phyloP scores from a whole-genome alignment of 2,797 vertebrate species.

The Acanthurus lineatus region DNA sequence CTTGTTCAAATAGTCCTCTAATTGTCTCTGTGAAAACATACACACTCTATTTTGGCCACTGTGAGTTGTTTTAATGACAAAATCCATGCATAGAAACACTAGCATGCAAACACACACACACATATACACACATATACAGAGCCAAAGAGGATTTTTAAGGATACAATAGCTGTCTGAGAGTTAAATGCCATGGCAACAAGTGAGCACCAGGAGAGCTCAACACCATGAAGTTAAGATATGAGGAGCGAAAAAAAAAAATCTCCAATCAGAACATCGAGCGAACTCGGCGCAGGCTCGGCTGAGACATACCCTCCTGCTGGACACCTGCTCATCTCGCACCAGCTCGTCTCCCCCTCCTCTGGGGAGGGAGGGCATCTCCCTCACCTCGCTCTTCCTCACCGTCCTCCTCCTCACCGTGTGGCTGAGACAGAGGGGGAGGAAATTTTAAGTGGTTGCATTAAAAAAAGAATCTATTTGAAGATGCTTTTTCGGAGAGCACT shows the following conservation, averaged over 20 bases:
- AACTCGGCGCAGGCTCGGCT: conserved; percentile 28
- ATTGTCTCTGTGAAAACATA: conserved; percentile 91
- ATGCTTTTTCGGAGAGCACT: background rate
- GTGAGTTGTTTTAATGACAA: conserved; percentile 49
- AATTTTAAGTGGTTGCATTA: background rate
- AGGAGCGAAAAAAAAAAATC: conserved; percentile 4
- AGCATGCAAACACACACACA: conserved; percentile 3
- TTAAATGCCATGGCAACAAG: conserved; percentile 60
- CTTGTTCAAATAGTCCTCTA: conserved; percentile 97
- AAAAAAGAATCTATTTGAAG: background rate
- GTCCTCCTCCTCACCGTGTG: conserved; percentile 96
- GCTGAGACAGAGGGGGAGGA: conserved; percentile 75
- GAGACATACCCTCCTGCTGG: conserved; percentile 90
- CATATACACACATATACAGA: conserved; percentile 12
- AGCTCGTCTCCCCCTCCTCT: conserved; percentile 88
- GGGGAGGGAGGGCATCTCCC: conserved; percentile 94
- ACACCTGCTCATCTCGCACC: conserved; percentile 93
- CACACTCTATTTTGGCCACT: conserved; percentile 52
- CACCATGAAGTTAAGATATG: conserved; percentile 22
- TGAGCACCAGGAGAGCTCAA: conserved; percentile 25
- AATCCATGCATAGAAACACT: conserved; percentile 35
- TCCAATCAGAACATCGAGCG: background rate
- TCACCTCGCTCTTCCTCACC: conserved; percentile 91
- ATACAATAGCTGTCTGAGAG: conserved; percentile 26
- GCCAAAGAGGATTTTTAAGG: conserved; percentile 26